Evolutionary conservation across 2,888 invertebrate genomes (phyloP).

Genomic region (Argyresthia goedartella): DNA sequence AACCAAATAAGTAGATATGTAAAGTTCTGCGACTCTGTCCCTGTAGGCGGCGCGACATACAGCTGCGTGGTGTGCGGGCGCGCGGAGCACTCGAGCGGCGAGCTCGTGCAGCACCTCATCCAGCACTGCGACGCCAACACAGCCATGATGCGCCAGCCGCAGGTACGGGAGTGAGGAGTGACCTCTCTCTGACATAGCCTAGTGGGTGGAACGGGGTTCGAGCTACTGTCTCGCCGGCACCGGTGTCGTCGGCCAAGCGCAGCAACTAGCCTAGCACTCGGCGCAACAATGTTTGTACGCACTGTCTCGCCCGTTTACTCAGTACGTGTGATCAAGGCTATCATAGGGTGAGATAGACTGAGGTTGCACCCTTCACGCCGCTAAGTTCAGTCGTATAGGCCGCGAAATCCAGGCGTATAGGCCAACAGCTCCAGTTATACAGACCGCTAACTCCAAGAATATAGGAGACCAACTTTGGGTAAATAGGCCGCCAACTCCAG

Average conservation of each 20-base stretch:
- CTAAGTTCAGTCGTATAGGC: too few species aligned
- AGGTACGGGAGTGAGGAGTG: too few species aligned
- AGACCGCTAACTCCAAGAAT: too few species aligned
- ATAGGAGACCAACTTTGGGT: too few species aligned
- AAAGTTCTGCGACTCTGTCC: not conserved
- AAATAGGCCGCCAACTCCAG: too few species aligned
- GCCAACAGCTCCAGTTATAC: too few species aligned
- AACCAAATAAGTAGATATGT: too few species aligned
- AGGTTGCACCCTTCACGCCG: too few species aligned
- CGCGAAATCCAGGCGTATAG: too few species aligned
- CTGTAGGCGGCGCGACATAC: slow-evolving; percentile 71
- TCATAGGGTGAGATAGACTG: too few species aligned
- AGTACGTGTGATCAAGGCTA: not conserved
- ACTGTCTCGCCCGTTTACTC: too few species aligned
- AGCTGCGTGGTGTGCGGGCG: slow-evolving; percentile 84
- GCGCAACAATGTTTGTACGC: not conserved
- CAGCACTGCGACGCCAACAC: slow-evolving; percentile 90
- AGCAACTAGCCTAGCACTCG: not conserved
- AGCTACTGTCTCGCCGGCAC: not conserved
- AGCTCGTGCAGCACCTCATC: slow-evolving; percentile 85
- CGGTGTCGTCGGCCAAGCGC: not conserved
- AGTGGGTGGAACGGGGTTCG: not conserved
- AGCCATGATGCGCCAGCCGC: slow-evolving; percentile 82
- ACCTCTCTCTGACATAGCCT: too few species aligned
- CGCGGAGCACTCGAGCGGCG: slow-evolving; percentile 77